Percentiles rank a stretch among this genome's conserved stretches.
phyloP scores from a whole-genome alignment of 2,888 invertebrate genomes.

The Lithophane socia region DNA sequence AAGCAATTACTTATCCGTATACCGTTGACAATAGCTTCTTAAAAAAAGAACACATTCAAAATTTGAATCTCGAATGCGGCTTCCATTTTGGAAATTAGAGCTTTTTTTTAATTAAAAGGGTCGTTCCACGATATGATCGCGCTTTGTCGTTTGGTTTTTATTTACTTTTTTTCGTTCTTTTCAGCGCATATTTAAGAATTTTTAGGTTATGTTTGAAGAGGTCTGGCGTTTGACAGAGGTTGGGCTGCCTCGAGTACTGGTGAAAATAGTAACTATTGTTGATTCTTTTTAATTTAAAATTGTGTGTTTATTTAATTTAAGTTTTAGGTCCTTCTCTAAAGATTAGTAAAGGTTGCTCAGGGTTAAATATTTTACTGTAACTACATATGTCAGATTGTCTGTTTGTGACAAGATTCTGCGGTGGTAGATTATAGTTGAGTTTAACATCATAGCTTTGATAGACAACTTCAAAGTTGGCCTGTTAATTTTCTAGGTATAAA shows the following conservation, averaged over 20 bases:
- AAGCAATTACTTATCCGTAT: conserved; percentile 59
- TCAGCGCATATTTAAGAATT: conserved; percentile 67
- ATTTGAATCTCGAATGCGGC: conserved; percentile 65
- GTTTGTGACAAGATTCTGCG: no score
- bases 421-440: background rate
- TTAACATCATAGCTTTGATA: background rate
- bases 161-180: conserved; percentile 66
- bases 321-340: background rate
- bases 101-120: conserved; percentile 78
- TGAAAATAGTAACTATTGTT: conserved; percentile 23
- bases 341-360: background rate
- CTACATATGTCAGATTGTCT: background rate
- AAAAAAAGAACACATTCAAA: conserved; percentile 65
- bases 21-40: conserved; percentile 59
- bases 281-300: conserved; percentile 31
- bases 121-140: conserved; percentile 74
- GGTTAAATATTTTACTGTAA: background rate
- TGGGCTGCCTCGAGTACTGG: conserved; percentile 42
- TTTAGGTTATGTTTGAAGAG: conserved; percentile 56
- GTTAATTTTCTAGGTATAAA: background rate
- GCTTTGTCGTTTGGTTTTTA: conserved; percentile 72
- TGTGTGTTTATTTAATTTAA: conserved; percentile 2
- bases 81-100: conserved; percentile 77
- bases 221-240: conserved; percentile 45
- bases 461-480: background rate